Conservation (phyloP, 2,113 vertebrate species). For the Symphodus melops region DNA sequence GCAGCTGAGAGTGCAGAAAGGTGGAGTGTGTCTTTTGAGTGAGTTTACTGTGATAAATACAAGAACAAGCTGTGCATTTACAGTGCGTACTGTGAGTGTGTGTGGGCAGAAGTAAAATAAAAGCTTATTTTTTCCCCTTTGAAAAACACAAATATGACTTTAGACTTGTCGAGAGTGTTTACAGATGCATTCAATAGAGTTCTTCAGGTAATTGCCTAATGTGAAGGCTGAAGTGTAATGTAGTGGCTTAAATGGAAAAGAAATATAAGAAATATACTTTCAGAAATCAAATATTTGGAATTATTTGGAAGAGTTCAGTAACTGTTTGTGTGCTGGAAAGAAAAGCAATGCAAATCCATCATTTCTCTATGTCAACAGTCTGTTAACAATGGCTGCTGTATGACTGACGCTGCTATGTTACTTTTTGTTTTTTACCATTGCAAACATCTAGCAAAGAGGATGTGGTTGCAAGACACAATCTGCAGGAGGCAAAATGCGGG, state of each 20-base stretch:
- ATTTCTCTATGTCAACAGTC: too few relatives aligned
- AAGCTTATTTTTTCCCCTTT: background rate
- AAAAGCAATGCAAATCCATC: too few relatives aligned
- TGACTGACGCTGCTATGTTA: too few relatives aligned
- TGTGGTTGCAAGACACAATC: too few relatives aligned
- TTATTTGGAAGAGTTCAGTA: background rate
- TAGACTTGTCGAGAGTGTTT: slow-evolving; percentile 1
- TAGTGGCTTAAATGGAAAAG: background rate
- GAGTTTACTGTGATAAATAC: background rate
- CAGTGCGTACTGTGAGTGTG: background rate
- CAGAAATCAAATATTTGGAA: background rate
- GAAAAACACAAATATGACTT: slow-evolving; percentile 2
- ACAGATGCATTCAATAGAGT: background rate
- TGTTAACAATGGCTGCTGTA: too few relatives aligned
- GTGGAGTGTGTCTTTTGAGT: slow-evolving; percentile 16
- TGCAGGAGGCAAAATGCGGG: too few relatives aligned
- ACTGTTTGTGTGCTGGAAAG: too few relatives aligned
- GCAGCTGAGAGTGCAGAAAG: slow-evolving; percentile 30
- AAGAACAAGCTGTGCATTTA: background rate
- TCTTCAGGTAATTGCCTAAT: background rate
- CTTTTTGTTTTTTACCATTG: too few relatives aligned
- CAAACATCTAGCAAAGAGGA: too few relatives aligned
- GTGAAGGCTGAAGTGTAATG: slow-evolving; percentile 7
- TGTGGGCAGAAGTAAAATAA: background rate
- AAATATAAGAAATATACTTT: too few relatives aligned